Evolutionary conservation across 1,140 invertebrate species (phyloP).

Genomic region (Cyrtorhinus lividipennis): DNA sequence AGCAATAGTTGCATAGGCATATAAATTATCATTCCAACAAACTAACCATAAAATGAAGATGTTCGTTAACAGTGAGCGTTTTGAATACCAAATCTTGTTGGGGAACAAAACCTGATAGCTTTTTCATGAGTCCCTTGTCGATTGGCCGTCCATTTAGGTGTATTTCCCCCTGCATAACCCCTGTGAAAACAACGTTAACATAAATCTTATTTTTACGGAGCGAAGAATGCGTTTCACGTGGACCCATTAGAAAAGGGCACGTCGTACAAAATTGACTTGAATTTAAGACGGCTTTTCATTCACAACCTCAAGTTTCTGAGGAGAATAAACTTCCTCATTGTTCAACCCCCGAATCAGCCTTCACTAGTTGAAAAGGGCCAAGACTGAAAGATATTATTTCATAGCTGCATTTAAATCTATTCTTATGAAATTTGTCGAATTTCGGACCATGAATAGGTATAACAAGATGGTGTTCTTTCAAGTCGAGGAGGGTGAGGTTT

Average conservation of each 20-base stretch:
- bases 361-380: no score
- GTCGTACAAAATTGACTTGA: no score
- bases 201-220: background rate
- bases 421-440: no score
- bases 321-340: background rate
- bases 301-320: background rate
- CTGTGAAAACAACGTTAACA: conserved; percentile 22
- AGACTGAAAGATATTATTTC: no score
- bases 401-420: no score
- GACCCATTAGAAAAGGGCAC: background rate
- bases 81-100: conserved; percentile 52
- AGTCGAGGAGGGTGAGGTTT: no score
- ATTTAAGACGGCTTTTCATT: no score
- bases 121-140: conserved; percentile 41
- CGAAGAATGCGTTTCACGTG: background rate
- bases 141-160: conserved; percentile 46
- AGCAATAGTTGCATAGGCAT: conserved; percentile 10
- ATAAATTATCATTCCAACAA: conserved; percentile 16
- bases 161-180: conserved; percentile 42
- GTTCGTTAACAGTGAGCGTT: conserved; percentile 51
- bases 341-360: background rate
- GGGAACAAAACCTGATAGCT: conserved; percentile 54
- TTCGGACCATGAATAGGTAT: no score
- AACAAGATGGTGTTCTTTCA: no score
- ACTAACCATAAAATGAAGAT: conserved; percentile 58